Evolutionary conservation across 2,113 vertebrate genomes (phyloP).

Genomic region (Panthera tigris): DNA sequence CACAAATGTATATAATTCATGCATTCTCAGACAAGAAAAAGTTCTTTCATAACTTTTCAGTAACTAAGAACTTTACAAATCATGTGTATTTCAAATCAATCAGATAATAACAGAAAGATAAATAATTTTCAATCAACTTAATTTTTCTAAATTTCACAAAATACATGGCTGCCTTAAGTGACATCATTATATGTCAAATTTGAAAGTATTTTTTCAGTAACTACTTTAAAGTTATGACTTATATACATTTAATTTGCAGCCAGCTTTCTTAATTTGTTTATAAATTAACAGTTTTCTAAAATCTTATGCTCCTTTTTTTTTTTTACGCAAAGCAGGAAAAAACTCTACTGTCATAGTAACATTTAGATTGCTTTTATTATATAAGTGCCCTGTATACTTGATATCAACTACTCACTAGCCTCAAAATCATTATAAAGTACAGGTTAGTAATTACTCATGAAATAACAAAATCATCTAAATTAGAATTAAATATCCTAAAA

Average conservation of each 20-base stretch:
- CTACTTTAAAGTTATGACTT: conserved; percentile 16
- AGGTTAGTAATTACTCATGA: conserved; percentile 43
- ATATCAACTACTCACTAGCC: not conserved
- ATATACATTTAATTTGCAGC: conserved; percentile 38
- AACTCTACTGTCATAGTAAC: conserved; percentile 21
- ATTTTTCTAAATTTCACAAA: conserved; percentile 57
- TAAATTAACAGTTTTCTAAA: conserved; percentile 58
- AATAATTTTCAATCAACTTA: conserved; percentile 44
- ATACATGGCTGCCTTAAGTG: not conserved
- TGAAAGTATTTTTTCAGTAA: conserved; percentile 51
- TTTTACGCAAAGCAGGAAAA: not conserved
- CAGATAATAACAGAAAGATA: conserved; percentile 31
- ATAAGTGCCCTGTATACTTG: conserved; percentile 4
- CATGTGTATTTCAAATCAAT: conserved; percentile 18
- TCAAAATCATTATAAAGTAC: conserved; percentile 48
- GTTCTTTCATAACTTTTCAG: not conserved
- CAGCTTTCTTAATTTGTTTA: conserved; percentile 40
- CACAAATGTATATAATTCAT: not conserved
- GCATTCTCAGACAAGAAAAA: not conserved
- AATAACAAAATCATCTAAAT: conserved; percentile 52
- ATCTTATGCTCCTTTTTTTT: conserved; percentile 15
- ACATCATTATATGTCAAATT: not conserved
- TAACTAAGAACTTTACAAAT: conserved; percentile 22
- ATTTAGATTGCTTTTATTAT: conserved; percentile 40
- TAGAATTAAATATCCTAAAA: conserved; percentile 53